phyloP scores from a whole-genome alignment of 1,140 invertebrate species.

The Metopolophium dirhodum region DNA sequence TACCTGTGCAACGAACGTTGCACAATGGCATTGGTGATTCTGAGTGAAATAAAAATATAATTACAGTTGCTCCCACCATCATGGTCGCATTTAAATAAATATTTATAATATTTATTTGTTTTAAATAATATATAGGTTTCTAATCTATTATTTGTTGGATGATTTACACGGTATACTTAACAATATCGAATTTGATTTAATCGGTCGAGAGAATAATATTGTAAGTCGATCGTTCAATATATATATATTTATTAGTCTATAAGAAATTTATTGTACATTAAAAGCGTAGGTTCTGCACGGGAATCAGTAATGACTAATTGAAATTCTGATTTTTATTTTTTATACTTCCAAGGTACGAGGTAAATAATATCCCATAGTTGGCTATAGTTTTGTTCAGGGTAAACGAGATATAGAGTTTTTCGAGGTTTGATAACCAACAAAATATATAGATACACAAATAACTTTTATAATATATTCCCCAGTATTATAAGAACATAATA shows the following conservation, averaged over 20 bases:
- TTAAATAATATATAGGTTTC: neutral
- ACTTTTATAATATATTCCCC: no score
- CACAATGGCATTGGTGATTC: neutral
- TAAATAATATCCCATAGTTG: neutral
- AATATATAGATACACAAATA: neutral
- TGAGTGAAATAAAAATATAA: conserved; percentile 7
- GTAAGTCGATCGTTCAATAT: neutral
- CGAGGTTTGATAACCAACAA: neutral
- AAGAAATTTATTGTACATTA: neutral
- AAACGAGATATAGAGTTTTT: neutral
- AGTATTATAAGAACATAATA: neutral
- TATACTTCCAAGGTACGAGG: neutral
- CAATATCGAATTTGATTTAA: neutral
- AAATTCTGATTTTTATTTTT: neutral
- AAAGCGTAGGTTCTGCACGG: neutral
- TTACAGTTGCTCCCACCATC: neutral
- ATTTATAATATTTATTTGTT: neutral
- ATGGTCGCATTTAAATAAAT: conserved; percentile 5
- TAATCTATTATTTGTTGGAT: neutral
- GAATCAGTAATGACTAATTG: neutral
- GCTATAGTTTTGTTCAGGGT: neutral
- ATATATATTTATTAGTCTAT: neutral
- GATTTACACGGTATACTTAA: neutral
- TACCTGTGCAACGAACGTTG: neutral
- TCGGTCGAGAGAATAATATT: neutral